Base-by-base conservation (phyloP, 2,113 vertebrate genomes). In the Terrapene triunguis region DNA sequence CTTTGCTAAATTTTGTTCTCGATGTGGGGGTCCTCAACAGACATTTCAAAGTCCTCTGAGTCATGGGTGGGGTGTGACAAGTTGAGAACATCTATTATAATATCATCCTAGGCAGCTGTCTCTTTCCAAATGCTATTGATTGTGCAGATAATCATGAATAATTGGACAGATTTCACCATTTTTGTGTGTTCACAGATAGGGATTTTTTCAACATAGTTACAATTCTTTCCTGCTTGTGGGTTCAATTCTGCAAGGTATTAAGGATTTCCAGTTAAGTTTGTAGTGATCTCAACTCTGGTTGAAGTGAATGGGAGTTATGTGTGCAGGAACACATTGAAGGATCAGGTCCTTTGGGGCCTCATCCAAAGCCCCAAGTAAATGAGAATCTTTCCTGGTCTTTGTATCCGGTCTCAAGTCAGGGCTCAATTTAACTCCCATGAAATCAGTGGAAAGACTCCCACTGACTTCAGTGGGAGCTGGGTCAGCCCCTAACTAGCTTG, bases 101-200 rank as follows among this genome's bases (percentile, higher is more conserved):
- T 16, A 47, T 78, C 24, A 7, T 27, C 4, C 11, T 47, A 78
- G 42, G 82, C 1, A 0, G 0, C 3, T 32, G 78, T 3, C 47
- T 79, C 42, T 54, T n/a, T 35, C 1, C 50, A 38, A 80, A 42
- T 27, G 25, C 2, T 21, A 32, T 78, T 17, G 19, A 13, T 11
- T 5, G 10, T 1, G 3, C 4, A 7, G 74, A 8, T 1, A 42
- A 59, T 11, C 78, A 9, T 25, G 8, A 2, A 0, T 0, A 48
- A 78, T 47, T 27, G 19, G 44, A 32, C 51, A 32, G 55, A 8
- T 50, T 3, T 6, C 32, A 59, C 22, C 8, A 17, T 5, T 74
- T 22, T 21, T 22, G 11, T 48, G 79, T 1, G 5, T 14, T 38
- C 38, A 0, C 1, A 25, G 25, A 3, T 16, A 3, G 16, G 10